Conservation (phyloP, 1,140 invertebrate species). For the Anadara kagoshimensis region DNA sequence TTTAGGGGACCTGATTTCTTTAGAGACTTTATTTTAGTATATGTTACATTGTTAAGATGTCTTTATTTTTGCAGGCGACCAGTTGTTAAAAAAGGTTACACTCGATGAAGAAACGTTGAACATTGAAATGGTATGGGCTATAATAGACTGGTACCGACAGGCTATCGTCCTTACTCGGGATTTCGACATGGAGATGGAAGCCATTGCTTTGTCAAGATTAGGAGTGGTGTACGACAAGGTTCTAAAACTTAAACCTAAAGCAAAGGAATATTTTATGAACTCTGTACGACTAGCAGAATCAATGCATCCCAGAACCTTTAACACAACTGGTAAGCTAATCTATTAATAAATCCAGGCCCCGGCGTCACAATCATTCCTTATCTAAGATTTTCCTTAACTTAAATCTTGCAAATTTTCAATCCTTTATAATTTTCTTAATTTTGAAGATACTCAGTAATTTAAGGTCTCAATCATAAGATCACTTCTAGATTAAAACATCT, state of each 20-base stretch:
- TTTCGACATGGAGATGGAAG: slow-evolving; percentile 49
- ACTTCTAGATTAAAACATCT: no score
- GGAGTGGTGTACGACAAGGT: slow-evolving; percentile 49
- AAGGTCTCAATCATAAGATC: no score
- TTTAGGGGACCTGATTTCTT: no score
- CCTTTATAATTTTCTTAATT: no score
- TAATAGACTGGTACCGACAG: slow-evolving; percentile 58
- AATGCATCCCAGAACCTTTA: slow-evolving; percentile 43
- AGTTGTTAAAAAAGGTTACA: slow-evolving; percentile 35
- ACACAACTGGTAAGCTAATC: slow-evolving; percentile 31
- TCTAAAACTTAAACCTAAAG: slow-evolving; percentile 50
- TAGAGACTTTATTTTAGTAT: no score
- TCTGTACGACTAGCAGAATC: slow-evolving; percentile 44
- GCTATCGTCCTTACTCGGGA: slow-evolving; percentile 49
- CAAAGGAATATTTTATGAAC: slow-evolving; percentile 41
- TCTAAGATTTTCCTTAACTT: no score
- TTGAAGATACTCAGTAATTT: no score
- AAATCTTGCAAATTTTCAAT: no score
- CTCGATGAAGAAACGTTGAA: slow-evolving; percentile 51
- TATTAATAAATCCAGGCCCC: no score
- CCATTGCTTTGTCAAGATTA: slow-evolving; percentile 43
- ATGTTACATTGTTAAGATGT: not conserved
- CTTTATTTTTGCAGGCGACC: slow-evolving; percentile 43
- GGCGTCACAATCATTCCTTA: no score
- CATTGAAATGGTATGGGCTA: slow-evolving; percentile 60